A percentile compares a stretch with the other conserved stretches of the same genome.
Conservation (phyloP, 1,140 invertebrate genomes). For the Ptiloglossa arizonensis region DNA sequence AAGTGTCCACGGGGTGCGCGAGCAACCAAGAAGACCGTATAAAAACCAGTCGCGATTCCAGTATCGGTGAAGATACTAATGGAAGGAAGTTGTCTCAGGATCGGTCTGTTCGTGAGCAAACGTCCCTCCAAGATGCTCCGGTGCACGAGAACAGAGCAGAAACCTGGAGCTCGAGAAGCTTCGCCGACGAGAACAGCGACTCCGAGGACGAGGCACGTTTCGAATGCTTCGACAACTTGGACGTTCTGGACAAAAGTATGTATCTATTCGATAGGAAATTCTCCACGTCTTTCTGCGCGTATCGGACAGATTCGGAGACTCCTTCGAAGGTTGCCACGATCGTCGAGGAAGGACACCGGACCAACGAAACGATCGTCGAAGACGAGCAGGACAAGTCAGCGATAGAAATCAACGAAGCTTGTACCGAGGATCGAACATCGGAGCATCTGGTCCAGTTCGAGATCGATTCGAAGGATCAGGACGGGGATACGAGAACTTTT, state of each 20-base stretch:
- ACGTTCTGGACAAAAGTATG: slow-evolving; percentile 8
- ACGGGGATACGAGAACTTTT: neutral
- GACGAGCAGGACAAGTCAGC: neutral
- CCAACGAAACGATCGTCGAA: neutral
- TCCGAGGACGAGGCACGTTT: slow-evolving; percentile 42
- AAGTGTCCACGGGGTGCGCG: slow-evolving; percentile 38
- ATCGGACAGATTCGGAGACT: neutral
- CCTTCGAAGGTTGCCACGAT: neutral
- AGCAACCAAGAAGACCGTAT: slow-evolving; percentile 42
- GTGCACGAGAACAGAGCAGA: neutral
- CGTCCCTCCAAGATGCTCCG: slow-evolving; percentile 65
- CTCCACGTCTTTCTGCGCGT: neutral
- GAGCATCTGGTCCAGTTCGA: neutral
- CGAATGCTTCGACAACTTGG: slow-evolving; percentile 42
- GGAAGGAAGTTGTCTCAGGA: slow-evolving; percentile 56
- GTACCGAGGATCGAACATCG: neutral
- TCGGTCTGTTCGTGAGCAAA: slow-evolving; percentile 51
- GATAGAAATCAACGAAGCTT: neutral
- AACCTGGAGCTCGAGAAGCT: slow-evolving; percentile 18
- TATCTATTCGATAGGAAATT: neutral
- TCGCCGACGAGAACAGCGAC: slow-evolving; percentile 3
- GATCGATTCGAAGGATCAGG: neutral
- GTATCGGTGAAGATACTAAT: slow-evolving; percentile 54
- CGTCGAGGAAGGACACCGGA: neutral
- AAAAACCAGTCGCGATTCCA: slow-evolving; percentile 63